Base-by-base conservation (phyloP, 2,797 vertebrate species). In the Spinibarbus caldwelli region DNA sequence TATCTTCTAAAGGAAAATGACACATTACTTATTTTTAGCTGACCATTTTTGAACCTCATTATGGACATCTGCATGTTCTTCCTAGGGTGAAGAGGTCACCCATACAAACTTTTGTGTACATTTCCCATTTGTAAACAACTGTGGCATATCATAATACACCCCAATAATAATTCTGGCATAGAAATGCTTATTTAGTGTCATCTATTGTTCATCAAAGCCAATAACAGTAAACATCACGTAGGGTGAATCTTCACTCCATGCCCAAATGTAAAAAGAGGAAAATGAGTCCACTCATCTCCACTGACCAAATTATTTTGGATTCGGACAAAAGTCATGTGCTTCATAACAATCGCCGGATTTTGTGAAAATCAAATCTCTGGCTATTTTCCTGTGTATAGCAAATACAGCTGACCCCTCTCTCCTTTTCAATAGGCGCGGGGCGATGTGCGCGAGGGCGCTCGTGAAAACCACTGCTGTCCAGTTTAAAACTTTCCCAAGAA, bases 361-460 rank as follows among this genome's bases (percentile, higher is more conserved):
- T 96, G 90, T 92, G 92, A 95, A 94, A 97, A 97, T 96, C 95
- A 97, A 97, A 96, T 95, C 93, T 95, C 94, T 93, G 94, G 95
- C 95, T 96, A 96, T 97, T 96, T 98, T 97, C 97, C 97, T 97
- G 97, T 96, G 95, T 95, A 93, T 95, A 95, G 95, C 95, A 97
- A 97, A 97, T 96, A 97, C 84, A 91, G 92, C 92, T 96, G 96
- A 96, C 96, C 96, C 93, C 89, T 88, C 92, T 93, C 94, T 92
- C 91, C 93, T 94, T 96, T 95, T 95, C 94, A 95, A 95, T 95
- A 91, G 95, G 89, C 90, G 92, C 86, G 91, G 92, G 95, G 92
- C 92, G 94, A 95, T 93, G 93, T 89, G 91, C 90, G 90, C 91
- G 11, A 54, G 93, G 92, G 92, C 91, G 90, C 90, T 85, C 91